Evolutionary conservation across 2,797 vertebrate species (phyloP).

Genomic region (Brachyrhaphis roseni): DNA sequence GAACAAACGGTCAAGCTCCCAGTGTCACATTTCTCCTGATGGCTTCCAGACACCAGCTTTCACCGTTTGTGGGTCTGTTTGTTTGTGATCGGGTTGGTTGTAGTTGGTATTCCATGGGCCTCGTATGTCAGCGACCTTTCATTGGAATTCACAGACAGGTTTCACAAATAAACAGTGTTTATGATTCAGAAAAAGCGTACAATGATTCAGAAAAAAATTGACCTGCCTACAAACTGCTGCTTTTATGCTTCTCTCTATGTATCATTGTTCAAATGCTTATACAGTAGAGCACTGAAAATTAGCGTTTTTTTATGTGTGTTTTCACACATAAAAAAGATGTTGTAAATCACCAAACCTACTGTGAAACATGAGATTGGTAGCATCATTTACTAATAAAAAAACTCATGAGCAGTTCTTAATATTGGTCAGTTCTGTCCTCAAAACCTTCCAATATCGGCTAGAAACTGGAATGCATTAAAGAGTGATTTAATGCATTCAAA

Average conservation of each 20-base stretch:
- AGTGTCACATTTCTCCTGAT: constrained; percentile 6
- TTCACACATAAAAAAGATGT: too few relatives aligned
- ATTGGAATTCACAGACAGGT: not conserved
- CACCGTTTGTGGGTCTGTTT: not conserved
- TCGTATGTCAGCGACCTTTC: constrained; percentile 24
- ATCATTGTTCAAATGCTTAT: not conserved
- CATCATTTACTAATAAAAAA: not conserved
- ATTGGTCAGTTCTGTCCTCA: not conserved
- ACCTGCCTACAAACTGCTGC: not conserved
- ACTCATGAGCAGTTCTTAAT: not conserved
- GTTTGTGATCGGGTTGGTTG: constrained; percentile 14
- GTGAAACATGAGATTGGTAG: not conserved
- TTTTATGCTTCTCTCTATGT: not conserved
- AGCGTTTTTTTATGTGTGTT: too few relatives aligned
- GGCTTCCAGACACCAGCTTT: constrained; percentile 11
- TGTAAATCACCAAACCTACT: too few relatives aligned
- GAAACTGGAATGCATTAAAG: not conserved
- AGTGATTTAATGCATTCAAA: not conserved
- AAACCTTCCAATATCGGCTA: not conserved
- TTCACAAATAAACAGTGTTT: not conserved
- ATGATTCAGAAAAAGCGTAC: not conserved
- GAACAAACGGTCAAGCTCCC: constrained; percentile 14
- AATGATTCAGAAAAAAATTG: not conserved
- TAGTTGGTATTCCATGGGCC: constrained; percentile 16
- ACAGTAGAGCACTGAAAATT: not conserved